Evolutionary conservation across 2,113 vertebrate species (phyloP).

Genomic region (Oostethus manadensis): DNA sequence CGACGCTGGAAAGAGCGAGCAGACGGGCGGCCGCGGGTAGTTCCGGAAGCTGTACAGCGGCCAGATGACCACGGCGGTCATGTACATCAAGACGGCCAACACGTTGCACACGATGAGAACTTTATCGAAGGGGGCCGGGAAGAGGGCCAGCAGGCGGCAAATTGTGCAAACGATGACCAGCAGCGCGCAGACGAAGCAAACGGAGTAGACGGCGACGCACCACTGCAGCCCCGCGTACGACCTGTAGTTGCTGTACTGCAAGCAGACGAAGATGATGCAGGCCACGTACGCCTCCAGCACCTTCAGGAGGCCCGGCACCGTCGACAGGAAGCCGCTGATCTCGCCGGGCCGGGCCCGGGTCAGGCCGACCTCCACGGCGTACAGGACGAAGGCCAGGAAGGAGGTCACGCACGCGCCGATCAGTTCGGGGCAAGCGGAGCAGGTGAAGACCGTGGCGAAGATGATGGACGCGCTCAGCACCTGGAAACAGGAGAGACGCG

Average conservation of each 20-base stretch:
- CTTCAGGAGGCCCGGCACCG: constrained; percentile 81
- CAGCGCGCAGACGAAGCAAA: constrained; percentile 80
- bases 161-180: constrained; percentile 80
- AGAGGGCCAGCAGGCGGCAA: constrained; percentile 62
- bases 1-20: rapidly evolving
- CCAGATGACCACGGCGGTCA: constrained; percentile 80
- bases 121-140: constrained; percentile 71
- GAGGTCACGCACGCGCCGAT: constrained; percentile 71
- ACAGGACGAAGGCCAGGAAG: constrained; percentile 75
- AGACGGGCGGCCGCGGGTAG: rapidly evolving
- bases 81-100: constrained; percentile 78
- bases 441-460: constrained; percentile 62
- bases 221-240: constrained; percentile 55
- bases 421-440: neutral
- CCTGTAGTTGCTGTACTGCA: rapidly evolving
- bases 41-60: constrained; percentile 73
- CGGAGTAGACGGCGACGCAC: constrained; percentile 81
- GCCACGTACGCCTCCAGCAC: constrained; percentile 82
- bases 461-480: constrained; percentile 77
- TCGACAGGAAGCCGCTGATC: constrained; percentile 80
- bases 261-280: constrained; percentile 80
- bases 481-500: constrained; percentile 14
- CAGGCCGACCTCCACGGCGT: constrained; percentile 74
- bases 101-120: constrained; percentile 71
- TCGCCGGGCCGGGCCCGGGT: constrained; percentile 75